These are phyloP conservation scores for Mastomys coucha DNA, from an alignment of 2,113 vertebrate genomes.

Conservation along the genomic window DNA sequence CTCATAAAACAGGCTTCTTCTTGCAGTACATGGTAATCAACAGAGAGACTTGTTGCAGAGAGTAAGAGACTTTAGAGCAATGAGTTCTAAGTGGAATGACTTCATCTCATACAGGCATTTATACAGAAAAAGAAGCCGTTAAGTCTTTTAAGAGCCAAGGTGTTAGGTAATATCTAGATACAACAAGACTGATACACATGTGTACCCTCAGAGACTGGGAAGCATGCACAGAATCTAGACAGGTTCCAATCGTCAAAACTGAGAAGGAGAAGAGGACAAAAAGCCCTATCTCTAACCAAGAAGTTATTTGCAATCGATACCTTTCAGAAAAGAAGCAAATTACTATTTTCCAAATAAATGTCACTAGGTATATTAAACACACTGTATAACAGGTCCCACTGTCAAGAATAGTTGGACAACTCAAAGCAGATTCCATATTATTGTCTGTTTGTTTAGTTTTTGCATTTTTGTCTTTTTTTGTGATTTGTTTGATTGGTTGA, in stretches of 20 bases:
- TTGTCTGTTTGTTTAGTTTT: no score
- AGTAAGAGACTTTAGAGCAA: not conserved
- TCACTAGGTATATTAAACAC: not conserved
- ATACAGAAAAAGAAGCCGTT: not conserved
- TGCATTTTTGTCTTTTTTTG: not conserved
- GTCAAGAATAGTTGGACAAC: not conserved
- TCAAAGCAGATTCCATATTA: not conserved
- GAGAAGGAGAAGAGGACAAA: not conserved
- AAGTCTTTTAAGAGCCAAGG: not conserved
- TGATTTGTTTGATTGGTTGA: not conserved
- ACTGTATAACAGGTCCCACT: not conserved
- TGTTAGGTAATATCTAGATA: not conserved
- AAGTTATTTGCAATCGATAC: not conserved
- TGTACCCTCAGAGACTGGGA: no score
- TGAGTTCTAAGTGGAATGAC: no score
- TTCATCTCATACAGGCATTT: no score
- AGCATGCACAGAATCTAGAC: not conserved
- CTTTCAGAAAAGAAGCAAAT: not conserved
- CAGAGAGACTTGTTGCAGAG: not conserved
- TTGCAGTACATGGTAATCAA: not conserved
- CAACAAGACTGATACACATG: no score
- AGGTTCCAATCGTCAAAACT: not conserved
- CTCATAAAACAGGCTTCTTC: not conserved
- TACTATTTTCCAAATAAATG: not conserved
- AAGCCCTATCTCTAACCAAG: not conserved